Base-by-base conservation (phyloP, 1,140 invertebrate genomes). In the Onthophagus taurus region DNA sequence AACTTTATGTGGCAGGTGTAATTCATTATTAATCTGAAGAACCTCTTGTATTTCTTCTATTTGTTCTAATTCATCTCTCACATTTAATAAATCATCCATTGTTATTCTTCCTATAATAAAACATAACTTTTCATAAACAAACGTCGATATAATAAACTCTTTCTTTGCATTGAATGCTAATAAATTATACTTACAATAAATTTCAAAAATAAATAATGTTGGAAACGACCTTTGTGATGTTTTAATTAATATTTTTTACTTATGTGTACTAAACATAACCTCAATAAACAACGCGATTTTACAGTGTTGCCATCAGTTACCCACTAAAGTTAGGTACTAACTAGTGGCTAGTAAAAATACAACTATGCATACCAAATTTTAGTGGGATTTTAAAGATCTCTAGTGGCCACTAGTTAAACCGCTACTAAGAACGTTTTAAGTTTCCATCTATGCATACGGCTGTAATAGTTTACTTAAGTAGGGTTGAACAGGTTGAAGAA, bases 321-420 rank as follows among this genome's bases (percentile, higher is more conserved):
- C 23, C n/a, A 26, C 23, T n/a, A 7, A 7, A 26, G 23, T 26
- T 26, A n/a, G 6, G 6, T 26, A 26, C 23, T 26, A 7, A 26
- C 23, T 26, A 26, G 23, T 26, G n/a, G n/a, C 23, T 26, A 26
- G 23, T 26, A 26, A 26, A 26, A 26, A 26, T 26, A 26, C 23
- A 26, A 26, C 23, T 26, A 7, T 26, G 23, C 23, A 26, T 26
- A 26, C 23, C n/a, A 26, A 26, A 26, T 26, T n/a, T 26, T 26
- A 7, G 23, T 26, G n/a, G 23, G 23, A 26, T 26, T 26, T 26
- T 26, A 26, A 26, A 6, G n/a, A n/a, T 26, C n/a, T 6, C n/a
- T 26, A 26, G 23, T 26, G 23, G n/a, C 6, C 23, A 26, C 23
- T 26, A 26, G 23, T 26, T n/a, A n/a, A n/a, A n/a, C n/a, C n/a